These are phyloP conservation scores for Toxostoma redivivum DNA, from an alignment of 2,113 vertebrate species.

Conservation along the genomic window DNA sequence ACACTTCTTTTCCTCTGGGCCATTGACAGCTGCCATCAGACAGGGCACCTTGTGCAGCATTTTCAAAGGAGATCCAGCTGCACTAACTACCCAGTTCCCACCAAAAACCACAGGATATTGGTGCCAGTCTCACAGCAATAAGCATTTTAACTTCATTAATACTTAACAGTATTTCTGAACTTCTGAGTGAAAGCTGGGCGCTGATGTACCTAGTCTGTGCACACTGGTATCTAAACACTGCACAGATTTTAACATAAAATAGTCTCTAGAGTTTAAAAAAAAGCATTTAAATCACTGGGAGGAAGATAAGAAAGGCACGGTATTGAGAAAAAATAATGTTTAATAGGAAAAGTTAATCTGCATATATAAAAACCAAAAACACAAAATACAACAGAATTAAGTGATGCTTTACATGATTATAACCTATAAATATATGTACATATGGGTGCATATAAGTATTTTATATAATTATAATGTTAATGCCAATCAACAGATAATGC, in stretches of 20 bases:
- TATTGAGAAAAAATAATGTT: not conserved
- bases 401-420: not conserved
- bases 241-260: not conserved
- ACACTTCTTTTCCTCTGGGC: not conserved
- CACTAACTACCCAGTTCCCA: not conserved
- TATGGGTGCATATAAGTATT: not conserved
- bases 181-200: not conserved
- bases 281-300: not conserved
- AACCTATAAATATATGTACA: slow-evolving; percentile 50
- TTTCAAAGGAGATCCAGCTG: not conserved
- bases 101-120: not conserved
- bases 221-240: not conserved
- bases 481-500: not conserved
- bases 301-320: not conserved
- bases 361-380: not conserved
- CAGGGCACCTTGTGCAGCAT: not conserved
- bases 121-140: not conserved
- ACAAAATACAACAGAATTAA: not conserved
- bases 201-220: not conserved
- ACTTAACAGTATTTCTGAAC: not conserved
- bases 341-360: slow-evolving; percentile 3
- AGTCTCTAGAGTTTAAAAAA: not conserved
- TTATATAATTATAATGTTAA: not conserved
- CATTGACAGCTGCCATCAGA: not conserved
- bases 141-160: not conserved